Base-by-base conservation (phyloP, 2,113 vertebrate species). In the Xerus inauris region DNA sequence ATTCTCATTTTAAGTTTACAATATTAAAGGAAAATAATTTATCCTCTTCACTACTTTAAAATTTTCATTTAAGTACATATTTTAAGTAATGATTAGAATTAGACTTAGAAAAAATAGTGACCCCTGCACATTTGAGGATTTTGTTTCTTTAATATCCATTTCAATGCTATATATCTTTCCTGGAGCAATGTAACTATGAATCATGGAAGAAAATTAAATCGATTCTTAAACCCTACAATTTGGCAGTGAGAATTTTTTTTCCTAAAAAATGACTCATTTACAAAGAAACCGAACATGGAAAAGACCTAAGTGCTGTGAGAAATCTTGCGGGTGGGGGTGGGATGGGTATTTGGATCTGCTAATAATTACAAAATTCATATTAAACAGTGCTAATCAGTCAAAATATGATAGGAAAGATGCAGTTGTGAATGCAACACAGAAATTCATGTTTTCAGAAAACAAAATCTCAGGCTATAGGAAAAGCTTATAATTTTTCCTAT, bases 151-250 rank as follows among this genome's bases (percentile, higher is more conserved):
- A 94, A 13, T 22, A 96, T 98, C 87, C 59, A 80, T 91, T 69
- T 97, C 91, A 96, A 0, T 96, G 51, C 75, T 96, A 22, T 95
- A 47, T 92, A 95, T 98, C 42, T 97, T 98, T 94, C 71, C 84
- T 94, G 81, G 94, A 97, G 38, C 73, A 94, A 83, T 94, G 6
- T 91, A 97, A 87, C 89, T 84, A 73, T 83, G 84, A 98, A 81
- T 98, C 93, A 95, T 69, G 77, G 93, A 97, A 67, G 64, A 97
- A 96, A 98, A 98, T 97, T 93, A 97, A 98, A 93, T 96, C 84
- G 35, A 89, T 97, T 93, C 47, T 97, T 92, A 95, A 98, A 84
- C 59, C 89, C 96, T 97, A 54, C 88, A 97, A 97, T 97, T 92
- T 98, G 98, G 87, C 96, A 98, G 30, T 87, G 84, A 77, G 0